Evolutionary conservation across 2,797 vertebrate genomes (phyloP).

Genomic region (Luscinia luscinia): DNA sequence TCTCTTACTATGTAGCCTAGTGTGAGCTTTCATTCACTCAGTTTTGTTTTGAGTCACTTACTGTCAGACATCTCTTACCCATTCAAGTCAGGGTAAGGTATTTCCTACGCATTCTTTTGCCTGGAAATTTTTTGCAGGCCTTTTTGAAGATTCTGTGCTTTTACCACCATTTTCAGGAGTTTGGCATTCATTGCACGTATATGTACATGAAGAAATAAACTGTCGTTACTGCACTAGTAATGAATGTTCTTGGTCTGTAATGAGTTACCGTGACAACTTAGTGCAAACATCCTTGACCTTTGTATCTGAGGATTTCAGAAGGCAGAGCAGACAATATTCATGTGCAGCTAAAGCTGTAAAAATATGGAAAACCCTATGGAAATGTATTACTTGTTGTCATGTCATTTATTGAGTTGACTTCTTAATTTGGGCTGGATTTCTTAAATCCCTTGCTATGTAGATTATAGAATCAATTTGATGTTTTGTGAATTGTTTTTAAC

Average conservation of each 20-base stretch:
- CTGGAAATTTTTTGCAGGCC: not conserved
- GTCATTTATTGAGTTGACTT: not conserved
- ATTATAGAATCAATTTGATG: not conserved
- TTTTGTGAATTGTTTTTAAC: not conserved
- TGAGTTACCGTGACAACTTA: not conserved
- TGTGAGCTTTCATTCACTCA: not conserved
- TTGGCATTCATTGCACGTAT: not conserved
- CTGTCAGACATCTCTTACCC: not conserved
- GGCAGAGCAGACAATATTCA: not conserved
- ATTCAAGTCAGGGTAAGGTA: not conserved
- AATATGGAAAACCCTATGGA: not conserved
- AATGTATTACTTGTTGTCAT: not conserved
- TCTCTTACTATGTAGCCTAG: not conserved
- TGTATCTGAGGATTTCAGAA: not conserved
- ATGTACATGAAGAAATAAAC: not conserved
- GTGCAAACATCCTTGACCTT: not conserved
- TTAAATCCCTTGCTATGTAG: not conserved
- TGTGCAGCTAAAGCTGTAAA: not conserved
- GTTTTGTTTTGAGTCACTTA: not conserved
- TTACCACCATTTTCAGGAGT: not conserved
- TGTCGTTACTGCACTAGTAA: not conserved
- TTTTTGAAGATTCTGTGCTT: not conserved
- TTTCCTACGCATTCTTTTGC: not conserved
- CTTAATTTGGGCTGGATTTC: not conserved
- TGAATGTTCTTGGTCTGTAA: not conserved